phyloP scores from a whole-genome alignment of 2,888 invertebrate species.

The Homarus gammarus region DNA sequence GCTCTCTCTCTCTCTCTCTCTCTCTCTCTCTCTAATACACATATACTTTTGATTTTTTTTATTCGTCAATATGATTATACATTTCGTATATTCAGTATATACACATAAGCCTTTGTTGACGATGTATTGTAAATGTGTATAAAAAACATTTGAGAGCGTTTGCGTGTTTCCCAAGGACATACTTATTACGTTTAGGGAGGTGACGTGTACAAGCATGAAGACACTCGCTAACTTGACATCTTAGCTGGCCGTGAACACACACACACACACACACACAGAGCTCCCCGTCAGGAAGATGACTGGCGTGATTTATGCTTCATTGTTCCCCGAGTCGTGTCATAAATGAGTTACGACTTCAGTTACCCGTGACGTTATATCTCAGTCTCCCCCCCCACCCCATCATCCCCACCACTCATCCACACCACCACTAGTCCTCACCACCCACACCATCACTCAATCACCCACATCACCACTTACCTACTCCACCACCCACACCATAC shows the following conservation, averaged over 20 bases:
- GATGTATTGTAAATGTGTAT: too few relatives aligned
- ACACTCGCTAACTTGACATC: too few relatives aligned
- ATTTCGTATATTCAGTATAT: too few relatives aligned
- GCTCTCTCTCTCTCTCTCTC: background rate
- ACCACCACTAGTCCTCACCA: background rate
- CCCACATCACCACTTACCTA: background rate
- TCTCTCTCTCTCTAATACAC: background rate
- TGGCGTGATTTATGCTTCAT: constrained; percentile 62
- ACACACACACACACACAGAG: constrained; percentile 26
- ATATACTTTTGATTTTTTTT: too few relatives aligned
- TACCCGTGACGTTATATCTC: constrained; percentile 41
- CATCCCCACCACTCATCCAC: background rate
- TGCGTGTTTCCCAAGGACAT: too few relatives aligned
- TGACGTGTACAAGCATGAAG: too few relatives aligned
- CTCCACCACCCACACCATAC: background rate
- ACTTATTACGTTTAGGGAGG: too few relatives aligned
- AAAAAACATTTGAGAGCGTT: too few relatives aligned
- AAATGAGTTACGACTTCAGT: constrained; percentile 62
- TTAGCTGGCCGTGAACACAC: background rate
- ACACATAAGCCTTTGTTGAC: too few relatives aligned
- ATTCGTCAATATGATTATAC: too few relatives aligned
- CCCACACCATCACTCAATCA: background rate
- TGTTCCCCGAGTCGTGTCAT: constrained; percentile 54
- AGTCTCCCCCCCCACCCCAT: background rate
- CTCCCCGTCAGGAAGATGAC: constrained; percentile 53